Base-by-base conservation (phyloP, 2,113 vertebrate genomes). In the Acrocephalus kingi region DNA sequence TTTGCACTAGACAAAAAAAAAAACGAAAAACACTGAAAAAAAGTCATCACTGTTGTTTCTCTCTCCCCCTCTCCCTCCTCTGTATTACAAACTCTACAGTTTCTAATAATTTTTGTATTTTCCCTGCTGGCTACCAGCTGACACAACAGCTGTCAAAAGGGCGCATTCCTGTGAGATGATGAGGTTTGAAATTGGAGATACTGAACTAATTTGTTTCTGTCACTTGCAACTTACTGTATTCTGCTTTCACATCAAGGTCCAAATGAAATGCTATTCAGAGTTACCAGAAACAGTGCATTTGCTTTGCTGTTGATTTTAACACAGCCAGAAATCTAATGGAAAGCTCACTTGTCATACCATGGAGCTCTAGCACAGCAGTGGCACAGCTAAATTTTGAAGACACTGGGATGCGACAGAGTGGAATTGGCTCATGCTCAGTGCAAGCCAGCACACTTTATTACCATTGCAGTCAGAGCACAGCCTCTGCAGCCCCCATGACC, bases 381-480 rank as follows among this genome's bases (percentile, higher is more conserved):
- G 69, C 80, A 85, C 68, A 81, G 69, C 35, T 80, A 84, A 64
- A 84, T 88, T 93, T 39, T 81, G 55, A 93, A 93, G 78, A 58
- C 19, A 31, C 16, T 55, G 67, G 66, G 84, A 91, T 72, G 64
- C 0, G 2, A 66, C 67, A 77, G 83, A 84, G 46, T 30, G 48
- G 66, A 84, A 86, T 89, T 92, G 77, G 69, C 72, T 89, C 59
- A 46, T 74, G 45, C 69, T 87, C 94, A 75, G 64, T 81, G 55
- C 79, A 67, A 83, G 43, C 18, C 58, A 91, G 67, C 25, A 4
- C 59, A 28, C 30, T 90, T 93, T 74, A 62, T 66, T 77, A 66
- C 52, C 89, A 83, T 11, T 87, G 67, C 87, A 94, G 85, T 55
- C 81, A 95, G 68, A 94, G 54, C 77, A 89, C 80, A 84, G 84